These are phyloP conservation scores for Scolopax mira DNA, from an alignment of 2,113 vertebrate species.

Conservation along the genomic window DNA sequence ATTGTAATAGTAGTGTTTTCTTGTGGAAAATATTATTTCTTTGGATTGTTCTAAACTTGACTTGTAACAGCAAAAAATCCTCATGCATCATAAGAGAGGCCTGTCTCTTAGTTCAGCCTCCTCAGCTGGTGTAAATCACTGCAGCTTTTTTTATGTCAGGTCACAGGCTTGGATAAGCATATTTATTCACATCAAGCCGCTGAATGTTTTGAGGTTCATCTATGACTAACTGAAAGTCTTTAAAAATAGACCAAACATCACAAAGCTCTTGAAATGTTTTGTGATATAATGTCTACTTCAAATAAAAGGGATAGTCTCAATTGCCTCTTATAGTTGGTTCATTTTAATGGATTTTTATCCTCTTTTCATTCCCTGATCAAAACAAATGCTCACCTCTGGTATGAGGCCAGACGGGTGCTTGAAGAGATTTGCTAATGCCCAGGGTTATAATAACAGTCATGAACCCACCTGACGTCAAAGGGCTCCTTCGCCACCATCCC, in stretches of 20 bases:
- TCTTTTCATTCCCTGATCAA: constrained; percentile 24
- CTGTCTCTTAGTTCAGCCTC: not conserved
- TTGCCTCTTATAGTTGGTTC: not conserved
- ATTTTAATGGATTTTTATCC: constrained; percentile 55
- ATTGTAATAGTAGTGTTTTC: not conserved
- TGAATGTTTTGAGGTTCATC: constrained; percentile 42
- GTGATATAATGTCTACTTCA: constrained; percentile 2
- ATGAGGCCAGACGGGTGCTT: not conserved
- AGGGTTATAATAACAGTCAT: not conserved
- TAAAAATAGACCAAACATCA: constrained; percentile 24
- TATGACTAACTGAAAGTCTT: constrained; percentile 48
- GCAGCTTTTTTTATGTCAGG: not conserved
- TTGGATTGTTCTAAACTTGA: not conserved
- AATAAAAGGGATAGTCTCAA: not conserved
- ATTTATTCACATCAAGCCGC: constrained; percentile 11
- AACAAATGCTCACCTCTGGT: constrained; percentile 32
- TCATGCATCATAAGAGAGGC: not conserved
- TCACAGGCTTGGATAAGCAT: constrained; percentile 44
- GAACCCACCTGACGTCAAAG: not conserved
- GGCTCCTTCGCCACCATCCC: not conserved
- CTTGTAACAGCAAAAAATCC: not conserved
- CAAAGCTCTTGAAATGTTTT: constrained; percentile 43
- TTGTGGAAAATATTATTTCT: not conserved
- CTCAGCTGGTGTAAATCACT: constrained; percentile 21
- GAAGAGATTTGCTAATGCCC: constrained; percentile 29